phyloP scores from a whole-genome alignment of 1,140 invertebrate genomes.

The Nixonia krombeini region DNA sequence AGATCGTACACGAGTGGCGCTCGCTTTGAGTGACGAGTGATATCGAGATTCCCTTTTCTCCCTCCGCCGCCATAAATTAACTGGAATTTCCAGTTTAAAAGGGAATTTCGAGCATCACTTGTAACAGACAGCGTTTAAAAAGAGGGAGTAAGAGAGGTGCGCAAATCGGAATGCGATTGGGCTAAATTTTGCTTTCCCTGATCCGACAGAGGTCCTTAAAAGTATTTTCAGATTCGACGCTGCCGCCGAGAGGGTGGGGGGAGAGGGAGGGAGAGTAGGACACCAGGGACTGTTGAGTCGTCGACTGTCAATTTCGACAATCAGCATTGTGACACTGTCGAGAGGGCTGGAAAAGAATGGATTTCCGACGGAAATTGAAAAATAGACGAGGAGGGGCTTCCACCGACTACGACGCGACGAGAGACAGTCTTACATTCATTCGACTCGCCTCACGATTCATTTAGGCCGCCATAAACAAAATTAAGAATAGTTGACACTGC shows the following conservation, averaged over 20 bases:
- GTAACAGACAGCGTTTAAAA: constrained; percentile 32
- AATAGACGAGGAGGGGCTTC: constrained; percentile 37
- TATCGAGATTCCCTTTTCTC: constrained; percentile 15
- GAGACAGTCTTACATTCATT: constrained; percentile 17
- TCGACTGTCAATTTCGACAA: constrained; percentile 28
- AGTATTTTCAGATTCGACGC: constrained; percentile 23
- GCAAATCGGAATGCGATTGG: constrained; percentile 14
- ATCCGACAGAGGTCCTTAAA: constrained; percentile 19
- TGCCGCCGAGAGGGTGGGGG: not conserved
- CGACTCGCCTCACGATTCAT: constrained; percentile 8
- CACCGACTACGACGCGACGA: too few relatives aligned
- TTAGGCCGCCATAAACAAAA: not conserved
- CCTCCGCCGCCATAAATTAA: constrained; percentile 37
- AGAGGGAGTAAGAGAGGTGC: constrained; percentile 8
- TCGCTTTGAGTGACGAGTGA: constrained; percentile 26
- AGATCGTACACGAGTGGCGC: constrained; percentile 6
- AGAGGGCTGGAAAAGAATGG: constrained; percentile 21
- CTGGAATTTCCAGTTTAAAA: constrained; percentile 26
- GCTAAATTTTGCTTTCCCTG: constrained; percentile 15
- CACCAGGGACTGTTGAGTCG: constrained; percentile 4
- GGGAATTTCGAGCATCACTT: constrained; percentile 23
- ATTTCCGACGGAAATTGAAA: constrained; percentile 27
- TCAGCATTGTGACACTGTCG: constrained; percentile 17
- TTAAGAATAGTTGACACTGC: too few relatives aligned
- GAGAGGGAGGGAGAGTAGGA: too few relatives aligned